Conservation (phyloP, 1,140 invertebrate genomes). For the Dendroctonus ponderosae region DNA sequence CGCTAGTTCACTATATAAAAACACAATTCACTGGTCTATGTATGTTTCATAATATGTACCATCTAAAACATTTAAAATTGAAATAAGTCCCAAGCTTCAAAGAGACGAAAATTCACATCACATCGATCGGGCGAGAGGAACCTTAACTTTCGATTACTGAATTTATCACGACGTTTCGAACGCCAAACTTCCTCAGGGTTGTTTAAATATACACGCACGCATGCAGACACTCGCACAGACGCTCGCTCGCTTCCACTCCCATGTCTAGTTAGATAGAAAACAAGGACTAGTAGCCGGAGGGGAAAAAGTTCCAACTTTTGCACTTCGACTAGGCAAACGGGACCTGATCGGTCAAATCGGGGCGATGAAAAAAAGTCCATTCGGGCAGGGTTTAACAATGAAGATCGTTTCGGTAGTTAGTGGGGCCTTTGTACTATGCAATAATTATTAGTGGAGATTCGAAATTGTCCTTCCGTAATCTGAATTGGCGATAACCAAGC, state of each 20-base stretch:
- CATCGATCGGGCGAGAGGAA: not conserved
- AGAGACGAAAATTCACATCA: too few species aligned
- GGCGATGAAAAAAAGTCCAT: too few species aligned
- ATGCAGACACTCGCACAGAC: not conserved
- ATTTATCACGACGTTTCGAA: not conserved
- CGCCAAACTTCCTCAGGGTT: not conserved
- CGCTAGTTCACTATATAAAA: slow-evolving; percentile 25
- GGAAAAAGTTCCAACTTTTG: too few species aligned
- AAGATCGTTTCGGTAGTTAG: not conserved
- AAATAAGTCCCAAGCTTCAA: slow-evolving; percentile 19
- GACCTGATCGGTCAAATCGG: too few species aligned
- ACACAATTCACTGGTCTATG: slow-evolving; percentile 33
- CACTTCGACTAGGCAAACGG: too few species aligned
- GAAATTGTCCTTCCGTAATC: not conserved
- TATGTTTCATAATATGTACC: slow-evolving; percentile 24
- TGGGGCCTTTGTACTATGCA: slow-evolving; percentile 21
- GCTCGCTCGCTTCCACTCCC: not conserved
- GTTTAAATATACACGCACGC: not conserved
- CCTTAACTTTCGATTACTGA: not conserved
- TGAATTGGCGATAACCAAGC: not conserved
- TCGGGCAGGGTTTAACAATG: too few species aligned
- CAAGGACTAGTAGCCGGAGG: too few species aligned
- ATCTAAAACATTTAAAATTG: slow-evolving; percentile 33
- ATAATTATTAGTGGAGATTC: slow-evolving; percentile 22
- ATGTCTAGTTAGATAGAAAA: too few species aligned